A percentile compares a stretch with the other conserved stretches of the same genome.
Conservation (phyloP, 2,113 vertebrate genomes). For the Hemicordylus capensis region DNA sequence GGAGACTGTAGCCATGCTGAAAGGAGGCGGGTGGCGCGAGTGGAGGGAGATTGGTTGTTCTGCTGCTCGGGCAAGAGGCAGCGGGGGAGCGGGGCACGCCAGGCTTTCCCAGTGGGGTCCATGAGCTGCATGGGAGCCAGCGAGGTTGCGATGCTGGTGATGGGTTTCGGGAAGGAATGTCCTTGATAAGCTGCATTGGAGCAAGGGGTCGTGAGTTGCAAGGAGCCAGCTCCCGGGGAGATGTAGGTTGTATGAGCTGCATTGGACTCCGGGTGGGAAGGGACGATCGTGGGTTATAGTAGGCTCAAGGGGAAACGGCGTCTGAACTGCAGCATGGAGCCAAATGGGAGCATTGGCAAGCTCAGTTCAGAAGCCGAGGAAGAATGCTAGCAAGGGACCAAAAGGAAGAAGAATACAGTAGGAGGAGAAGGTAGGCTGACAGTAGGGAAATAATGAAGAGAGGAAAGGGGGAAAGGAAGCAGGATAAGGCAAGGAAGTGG, state of each 20-base stretch:
- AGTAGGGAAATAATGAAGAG: not conserved
- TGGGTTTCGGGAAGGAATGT: not conserved
- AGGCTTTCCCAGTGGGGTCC: not conserved
- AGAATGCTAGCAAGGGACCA: not conserved
- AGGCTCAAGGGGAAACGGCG: not conserved
- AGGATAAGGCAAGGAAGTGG: not conserved
- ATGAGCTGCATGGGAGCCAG: not conserved
- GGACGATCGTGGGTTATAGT: not conserved
- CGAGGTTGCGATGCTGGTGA: not conserved
- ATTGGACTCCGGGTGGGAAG: not conserved
- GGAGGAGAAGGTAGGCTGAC: not conserved
- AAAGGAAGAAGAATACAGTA: not conserved
- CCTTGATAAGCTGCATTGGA: too few relatives aligned
- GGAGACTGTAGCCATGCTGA: constrained; percentile 17
- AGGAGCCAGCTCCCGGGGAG: too few relatives aligned
- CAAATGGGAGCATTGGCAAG: not conserved
- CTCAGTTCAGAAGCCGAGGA: not conserved
- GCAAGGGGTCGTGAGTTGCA: not conserved
- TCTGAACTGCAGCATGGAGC: not conserved
- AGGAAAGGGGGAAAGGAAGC: not conserved
- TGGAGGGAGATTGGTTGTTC: constrained; percentile 17
- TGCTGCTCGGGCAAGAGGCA: not conserved
- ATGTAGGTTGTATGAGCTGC: not conserved
- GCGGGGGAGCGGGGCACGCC: not conserved
- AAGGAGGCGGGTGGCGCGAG: too few relatives aligned